Conservation (phyloP, 2,113 vertebrate species). For the Gymnogyps californianus region DNA sequence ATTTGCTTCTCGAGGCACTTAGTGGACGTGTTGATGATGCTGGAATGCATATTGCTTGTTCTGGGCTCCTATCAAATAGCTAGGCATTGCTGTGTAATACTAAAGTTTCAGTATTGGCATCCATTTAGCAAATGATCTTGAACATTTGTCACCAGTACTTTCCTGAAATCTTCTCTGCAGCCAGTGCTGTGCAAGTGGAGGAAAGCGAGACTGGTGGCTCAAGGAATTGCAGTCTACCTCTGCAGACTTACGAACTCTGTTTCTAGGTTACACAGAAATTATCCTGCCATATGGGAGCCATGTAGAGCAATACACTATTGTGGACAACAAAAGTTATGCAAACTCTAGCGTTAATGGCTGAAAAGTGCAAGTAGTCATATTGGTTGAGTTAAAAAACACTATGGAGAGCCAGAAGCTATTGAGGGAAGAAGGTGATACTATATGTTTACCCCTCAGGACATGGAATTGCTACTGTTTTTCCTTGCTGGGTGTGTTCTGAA, state of each 20-base stretch:
- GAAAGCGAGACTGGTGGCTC: not conserved
- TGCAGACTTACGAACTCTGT: not conserved
- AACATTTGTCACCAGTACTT: not conserved
- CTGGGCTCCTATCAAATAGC: not conserved
- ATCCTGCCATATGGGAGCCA: not conserved
- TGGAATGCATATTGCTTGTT: not conserved
- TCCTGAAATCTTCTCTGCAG: not conserved
- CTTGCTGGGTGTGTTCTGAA: not conserved
- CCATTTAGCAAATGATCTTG: not conserved
- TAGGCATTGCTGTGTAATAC: not conserved
- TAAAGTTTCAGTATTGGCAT: not conserved
- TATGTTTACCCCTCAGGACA: not conserved
- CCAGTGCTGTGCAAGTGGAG: not conserved
- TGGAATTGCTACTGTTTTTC: not conserved
- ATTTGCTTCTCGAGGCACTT: not conserved
- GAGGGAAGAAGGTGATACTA: not conserved
- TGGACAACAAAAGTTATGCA: not conserved
- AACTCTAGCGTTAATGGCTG: not conserved
- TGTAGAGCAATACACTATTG: not conserved
- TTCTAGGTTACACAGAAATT: not conserved
- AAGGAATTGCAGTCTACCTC: not conserved
- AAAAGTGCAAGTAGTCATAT: not conserved
- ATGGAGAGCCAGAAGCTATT: not conserved
- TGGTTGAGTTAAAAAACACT: not conserved
- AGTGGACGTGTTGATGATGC: not conserved